Evolutionary conservation across 2,113 vertebrate species (phyloP).

Genomic region (Oxygymnocypris stewartii): DNA sequence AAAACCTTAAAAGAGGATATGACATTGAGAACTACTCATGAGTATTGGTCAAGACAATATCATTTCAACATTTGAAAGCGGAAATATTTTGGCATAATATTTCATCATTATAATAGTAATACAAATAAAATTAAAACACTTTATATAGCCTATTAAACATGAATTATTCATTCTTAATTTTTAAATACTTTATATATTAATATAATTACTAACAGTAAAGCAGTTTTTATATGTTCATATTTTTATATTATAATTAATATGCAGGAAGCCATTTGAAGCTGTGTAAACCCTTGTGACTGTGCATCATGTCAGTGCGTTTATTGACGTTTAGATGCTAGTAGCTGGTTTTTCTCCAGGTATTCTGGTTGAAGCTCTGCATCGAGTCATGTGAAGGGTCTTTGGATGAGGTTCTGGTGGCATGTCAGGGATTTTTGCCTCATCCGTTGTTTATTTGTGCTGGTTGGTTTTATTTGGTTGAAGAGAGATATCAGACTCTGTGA

Average conservation of each 20-base stretch:
- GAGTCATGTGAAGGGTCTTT: neutral
- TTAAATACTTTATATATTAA: neutral
- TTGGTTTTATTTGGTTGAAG: conserved; percentile 41
- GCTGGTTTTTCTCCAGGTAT: neutral
- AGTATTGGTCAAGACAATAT: too few species aligned
- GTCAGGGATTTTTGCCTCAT: neutral
- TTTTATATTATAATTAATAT: neutral
- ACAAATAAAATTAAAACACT: too few species aligned
- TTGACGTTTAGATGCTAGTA: neutral
- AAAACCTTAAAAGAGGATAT: neutral
- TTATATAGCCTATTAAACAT: too few species aligned
- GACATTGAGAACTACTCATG: neutral
- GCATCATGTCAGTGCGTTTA: neutral
- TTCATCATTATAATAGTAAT: too few species aligned
- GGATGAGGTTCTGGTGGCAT: neutral
- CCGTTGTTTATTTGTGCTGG: conserved; percentile 19
- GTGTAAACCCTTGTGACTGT: neutral
- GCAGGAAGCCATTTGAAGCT: neutral
- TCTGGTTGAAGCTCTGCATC: neutral
- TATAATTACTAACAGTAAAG: neutral
- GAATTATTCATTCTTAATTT: too few species aligned
- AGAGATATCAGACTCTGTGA: conserved; percentile 18
- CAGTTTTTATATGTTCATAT: neutral
- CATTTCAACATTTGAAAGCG: too few species aligned
- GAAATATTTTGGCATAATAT: too few species aligned